Conservation (phyloP, 2,797 vertebrate genomes). For the Cyclura pinguis region DNA sequence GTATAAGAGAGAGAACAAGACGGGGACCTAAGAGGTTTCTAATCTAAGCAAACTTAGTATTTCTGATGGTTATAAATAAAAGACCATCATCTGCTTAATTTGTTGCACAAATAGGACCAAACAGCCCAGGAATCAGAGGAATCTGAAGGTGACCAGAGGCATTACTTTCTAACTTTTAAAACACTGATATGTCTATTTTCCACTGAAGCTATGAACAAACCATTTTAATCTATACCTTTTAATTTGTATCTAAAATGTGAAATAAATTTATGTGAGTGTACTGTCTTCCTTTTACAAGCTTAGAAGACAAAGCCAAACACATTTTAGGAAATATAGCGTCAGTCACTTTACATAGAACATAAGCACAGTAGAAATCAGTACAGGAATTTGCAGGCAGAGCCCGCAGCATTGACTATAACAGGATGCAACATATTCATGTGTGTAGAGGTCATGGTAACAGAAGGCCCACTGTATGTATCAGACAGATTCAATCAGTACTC, state of each 20-base stretch:
- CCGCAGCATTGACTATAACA: no score
- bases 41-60: no score
- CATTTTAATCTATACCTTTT: not conserved
- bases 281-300: not conserved
- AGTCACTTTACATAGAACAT: not conserved
- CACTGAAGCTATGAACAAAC: not conserved
- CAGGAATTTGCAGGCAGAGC: not conserved
- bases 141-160: not conserved
- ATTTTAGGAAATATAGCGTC: not conserved
- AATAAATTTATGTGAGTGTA: not conserved
- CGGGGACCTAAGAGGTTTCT: no score
- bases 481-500: not conserved
- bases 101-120: not conserved
- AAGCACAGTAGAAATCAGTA: not conserved
- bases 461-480: not conserved
- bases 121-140: not conserved
- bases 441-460: no score
- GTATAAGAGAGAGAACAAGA: no score
- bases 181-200: not conserved
- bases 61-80: not conserved
- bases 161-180: not conserved
- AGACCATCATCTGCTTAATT: not conserved
- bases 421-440: no score
- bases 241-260: not conserved
- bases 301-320: not conserved